Percentiles rank a stretch among this genome's conserved stretches.
phyloP scores from a whole-genome alignment of 2,888 invertebrate genomes.

The Leucania comma region DNA sequence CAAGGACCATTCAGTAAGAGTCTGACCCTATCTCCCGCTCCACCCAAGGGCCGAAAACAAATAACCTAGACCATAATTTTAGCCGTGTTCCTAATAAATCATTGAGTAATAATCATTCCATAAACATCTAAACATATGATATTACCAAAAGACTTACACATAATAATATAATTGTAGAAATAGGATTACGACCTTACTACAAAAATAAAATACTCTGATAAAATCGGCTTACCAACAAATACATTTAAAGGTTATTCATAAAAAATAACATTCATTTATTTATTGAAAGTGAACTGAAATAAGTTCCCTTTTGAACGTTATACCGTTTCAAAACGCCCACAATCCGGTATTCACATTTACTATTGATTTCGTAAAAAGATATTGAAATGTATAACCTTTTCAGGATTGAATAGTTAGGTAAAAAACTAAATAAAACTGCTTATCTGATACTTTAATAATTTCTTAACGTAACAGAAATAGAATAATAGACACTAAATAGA shows the following conservation, averaged over 20 bases:
- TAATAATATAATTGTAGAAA: neutral
- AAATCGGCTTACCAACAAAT: neutral
- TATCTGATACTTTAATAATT: neutral
- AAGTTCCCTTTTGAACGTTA: neutral
- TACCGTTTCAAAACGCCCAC: neutral
- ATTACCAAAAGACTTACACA: neutral
- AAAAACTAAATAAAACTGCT: neutral
- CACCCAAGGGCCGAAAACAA: too few relatives aligned
- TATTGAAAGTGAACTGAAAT: neutral
- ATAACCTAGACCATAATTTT: too few relatives aligned
- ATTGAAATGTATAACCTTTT: neutral
- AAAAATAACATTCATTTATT: neutral
- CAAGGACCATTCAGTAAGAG: too few relatives aligned
- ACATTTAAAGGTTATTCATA: neutral
- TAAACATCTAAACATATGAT: too few relatives aligned
- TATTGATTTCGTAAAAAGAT: constrained; percentile 1
- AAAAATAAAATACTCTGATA: neutral
- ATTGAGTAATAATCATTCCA: too few relatives aligned
- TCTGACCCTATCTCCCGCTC: too few relatives aligned
- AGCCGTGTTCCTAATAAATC: too few relatives aligned
- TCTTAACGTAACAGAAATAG: constrained; percentile 1
- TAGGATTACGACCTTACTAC: neutral
- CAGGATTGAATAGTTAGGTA: neutral
- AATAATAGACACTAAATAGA: neutral
- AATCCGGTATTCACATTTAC: neutral